These are phyloP conservation scores for Oceanites oceanicus DNA, from an alignment of 2,113 vertebrate species.

Conservation along the genomic window DNA sequence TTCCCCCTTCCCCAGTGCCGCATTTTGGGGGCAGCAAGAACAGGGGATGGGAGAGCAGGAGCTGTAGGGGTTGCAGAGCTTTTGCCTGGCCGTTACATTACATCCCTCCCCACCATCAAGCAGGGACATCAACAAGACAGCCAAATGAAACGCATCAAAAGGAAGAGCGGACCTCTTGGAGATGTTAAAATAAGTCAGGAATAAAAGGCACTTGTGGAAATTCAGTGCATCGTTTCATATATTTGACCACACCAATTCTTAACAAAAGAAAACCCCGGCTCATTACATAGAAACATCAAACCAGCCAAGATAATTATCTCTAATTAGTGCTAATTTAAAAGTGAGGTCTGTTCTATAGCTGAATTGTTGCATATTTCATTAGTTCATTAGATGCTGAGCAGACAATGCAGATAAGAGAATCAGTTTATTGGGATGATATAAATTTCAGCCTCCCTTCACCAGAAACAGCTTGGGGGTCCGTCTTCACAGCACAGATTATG, in stretches of 20 bases:
- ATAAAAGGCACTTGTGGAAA: conserved; percentile 27
- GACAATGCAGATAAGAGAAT: conserved; percentile 52
- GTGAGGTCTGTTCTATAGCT: conserved; percentile 47
- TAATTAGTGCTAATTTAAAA: conserved; percentile 73
- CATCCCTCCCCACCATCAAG: background rate
- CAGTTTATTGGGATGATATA: background rate
- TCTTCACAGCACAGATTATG: background rate
- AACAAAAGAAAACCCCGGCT: conserved; percentile 42
- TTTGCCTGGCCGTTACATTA: background rate
- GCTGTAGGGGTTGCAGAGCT: background rate
- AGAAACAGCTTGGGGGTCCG: background rate
- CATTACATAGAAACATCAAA: conserved; percentile 68
- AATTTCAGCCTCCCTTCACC: background rate
- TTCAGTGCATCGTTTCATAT: background rate
- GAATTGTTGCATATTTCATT: conserved; percentile 69
- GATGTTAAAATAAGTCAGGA: background rate
- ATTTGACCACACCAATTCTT: conserved; percentile 49
- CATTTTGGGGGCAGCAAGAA: rapidly evolving
- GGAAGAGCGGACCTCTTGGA: background rate
- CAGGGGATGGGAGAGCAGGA: background rate
- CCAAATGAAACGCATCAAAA: background rate
- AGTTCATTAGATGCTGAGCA: conserved; percentile 63
- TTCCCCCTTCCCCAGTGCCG: background rate
- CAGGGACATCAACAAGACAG: background rate
- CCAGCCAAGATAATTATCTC: conserved; percentile 69